Percentiles rank a stretch among this genome's conserved stretches.
These are phyloP conservation scores for Spodoptera exigua DNA, from an alignment of 2,888 invertebrate genomes.

Conservation along the genomic window DNA sequence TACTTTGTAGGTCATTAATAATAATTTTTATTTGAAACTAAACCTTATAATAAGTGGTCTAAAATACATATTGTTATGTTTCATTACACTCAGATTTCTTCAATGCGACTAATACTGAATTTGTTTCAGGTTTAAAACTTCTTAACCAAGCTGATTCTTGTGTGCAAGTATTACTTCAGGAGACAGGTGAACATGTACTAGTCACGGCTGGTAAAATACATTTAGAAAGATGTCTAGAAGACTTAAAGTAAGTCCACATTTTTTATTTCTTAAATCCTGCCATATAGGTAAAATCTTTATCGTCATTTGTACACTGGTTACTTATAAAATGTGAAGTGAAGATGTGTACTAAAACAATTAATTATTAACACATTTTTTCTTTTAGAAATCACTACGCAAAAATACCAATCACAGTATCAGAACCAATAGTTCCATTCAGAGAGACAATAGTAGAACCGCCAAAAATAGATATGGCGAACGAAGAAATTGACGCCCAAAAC, in stretches of 20 bases:
- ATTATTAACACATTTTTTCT: background rate
- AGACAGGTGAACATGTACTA: conserved; percentile 98
- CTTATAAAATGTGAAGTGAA: no score
- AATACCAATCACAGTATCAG: conserved; percentile 96
- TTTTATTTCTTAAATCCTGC: no score
- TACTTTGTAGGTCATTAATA: no score
- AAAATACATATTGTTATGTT: no score
- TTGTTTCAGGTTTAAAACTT: conserved; percentile 92
- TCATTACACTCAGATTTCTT: no score
- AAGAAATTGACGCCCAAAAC: conserved; percentile 92
- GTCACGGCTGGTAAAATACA: conserved; percentile 99
- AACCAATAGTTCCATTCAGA: conserved; percentile 98
- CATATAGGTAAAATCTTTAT: no score
- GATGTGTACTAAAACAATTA: background rate
- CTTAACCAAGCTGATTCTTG: conserved; percentile 98
- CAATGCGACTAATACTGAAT: no score
- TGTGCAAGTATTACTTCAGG: conserved; percentile 96
- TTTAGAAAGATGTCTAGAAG: conserved; percentile 97
- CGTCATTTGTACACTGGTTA: no score
- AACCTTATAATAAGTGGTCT: background rate
- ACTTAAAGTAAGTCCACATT: conserved; percentile 90
- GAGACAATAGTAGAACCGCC: conserved; percentile 97
- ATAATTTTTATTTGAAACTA: background rate
- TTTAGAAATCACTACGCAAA: conserved; percentile 93
- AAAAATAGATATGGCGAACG: conserved; percentile 95